These are phyloP conservation scores for Drosophila flavopinicola DNA, from an alignment of 2,888 invertebrate species.

Conservation along the genomic window DNA sequence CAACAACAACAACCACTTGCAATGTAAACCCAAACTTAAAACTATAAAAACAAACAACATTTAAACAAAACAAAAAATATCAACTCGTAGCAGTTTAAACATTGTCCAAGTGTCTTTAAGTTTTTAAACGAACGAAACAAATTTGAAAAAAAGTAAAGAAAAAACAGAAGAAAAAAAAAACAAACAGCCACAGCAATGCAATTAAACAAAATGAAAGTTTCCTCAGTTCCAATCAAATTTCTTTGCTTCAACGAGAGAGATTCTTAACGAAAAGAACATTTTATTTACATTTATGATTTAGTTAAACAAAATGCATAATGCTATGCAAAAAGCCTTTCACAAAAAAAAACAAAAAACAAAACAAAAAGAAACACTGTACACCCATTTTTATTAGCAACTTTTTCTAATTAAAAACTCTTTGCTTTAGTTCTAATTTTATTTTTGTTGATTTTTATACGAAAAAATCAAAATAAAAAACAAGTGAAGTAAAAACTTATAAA, in stretches of 20 bases:
- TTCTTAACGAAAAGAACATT: constrained; percentile 38
- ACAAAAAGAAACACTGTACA: constrained; percentile 32
- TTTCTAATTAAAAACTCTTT: constrained; percentile 60
- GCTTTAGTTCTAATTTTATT: constrained; percentile 74
- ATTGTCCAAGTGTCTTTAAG: constrained; percentile 80
- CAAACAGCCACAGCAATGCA: constrained; percentile 76
- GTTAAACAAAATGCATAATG: constrained; percentile 35
- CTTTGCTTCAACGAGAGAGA: constrained; percentile 34
- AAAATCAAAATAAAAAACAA: constrained; percentile 62
- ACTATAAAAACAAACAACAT: constrained; percentile 45
- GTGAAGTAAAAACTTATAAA: constrained; percentile 44
- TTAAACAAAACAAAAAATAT: constrained; percentile 52
- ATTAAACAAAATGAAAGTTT: constrained; percentile 45
- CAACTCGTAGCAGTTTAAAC: constrained; percentile 65
- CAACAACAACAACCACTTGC: constrained; percentile 37
- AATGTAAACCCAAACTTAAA: constrained; percentile 59
- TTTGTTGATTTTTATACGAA: constrained; percentile 70
- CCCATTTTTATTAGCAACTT: constrained; percentile 59
- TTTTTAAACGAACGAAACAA: constrained; percentile 78
- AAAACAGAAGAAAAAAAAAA: constrained; percentile 34
- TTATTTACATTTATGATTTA: constrained; percentile 37
- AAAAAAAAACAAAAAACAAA: constrained; percentile 2
- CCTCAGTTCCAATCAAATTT: constrained; percentile 54
- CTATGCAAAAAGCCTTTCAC: constrained; percentile 23
- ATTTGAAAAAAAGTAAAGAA: constrained; percentile 23